Percentiles rank a stretch among this genome's conserved stretches.
Conservation (phyloP, 1,140 invertebrate genomes). For the Drosophila parvula region DNA sequence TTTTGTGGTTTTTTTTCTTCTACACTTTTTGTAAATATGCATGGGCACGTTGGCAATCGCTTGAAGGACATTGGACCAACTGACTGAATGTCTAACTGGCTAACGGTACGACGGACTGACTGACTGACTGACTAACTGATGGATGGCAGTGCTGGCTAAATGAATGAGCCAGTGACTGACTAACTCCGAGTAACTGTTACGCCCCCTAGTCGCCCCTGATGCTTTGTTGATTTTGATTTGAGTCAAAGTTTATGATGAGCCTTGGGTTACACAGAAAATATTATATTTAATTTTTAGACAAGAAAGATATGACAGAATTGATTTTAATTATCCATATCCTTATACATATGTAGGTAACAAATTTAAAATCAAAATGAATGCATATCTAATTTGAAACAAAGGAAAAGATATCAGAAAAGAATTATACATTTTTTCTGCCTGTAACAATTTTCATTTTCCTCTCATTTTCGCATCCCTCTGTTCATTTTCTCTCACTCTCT, state of each 20-base stretch:
- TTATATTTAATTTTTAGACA: no score
- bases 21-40: constrained; percentile 65
- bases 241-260: constrained; percentile 34
- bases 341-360: background rate
- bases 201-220: constrained; percentile 17
- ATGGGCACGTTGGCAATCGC: constrained; percentile 63
- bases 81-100: constrained; percentile 37
- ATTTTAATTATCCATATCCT: background rate
- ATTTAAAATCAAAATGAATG: background rate
- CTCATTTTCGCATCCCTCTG: background rate
- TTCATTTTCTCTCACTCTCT: background rate
- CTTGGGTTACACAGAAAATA: constrained; percentile 8
- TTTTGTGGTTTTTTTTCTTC: constrained; percentile 13
- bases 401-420: background rate
- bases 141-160: constrained; percentile 33
- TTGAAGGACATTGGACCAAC: constrained; percentile 63
- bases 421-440: background rate
- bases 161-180: constrained; percentile 36
- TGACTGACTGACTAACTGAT: constrained; percentile 11
- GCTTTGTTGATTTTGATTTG: constrained; percentile 66
- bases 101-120: constrained; percentile 9
- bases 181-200: constrained; percentile 30
- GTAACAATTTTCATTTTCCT: background rate
- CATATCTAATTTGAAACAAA: background rate
- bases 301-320: background rate